These are phyloP conservation scores for Wiebesia pumilae DNA, from an alignment of 1,140 invertebrate genomes.

Conservation along the genomic window DNA sequence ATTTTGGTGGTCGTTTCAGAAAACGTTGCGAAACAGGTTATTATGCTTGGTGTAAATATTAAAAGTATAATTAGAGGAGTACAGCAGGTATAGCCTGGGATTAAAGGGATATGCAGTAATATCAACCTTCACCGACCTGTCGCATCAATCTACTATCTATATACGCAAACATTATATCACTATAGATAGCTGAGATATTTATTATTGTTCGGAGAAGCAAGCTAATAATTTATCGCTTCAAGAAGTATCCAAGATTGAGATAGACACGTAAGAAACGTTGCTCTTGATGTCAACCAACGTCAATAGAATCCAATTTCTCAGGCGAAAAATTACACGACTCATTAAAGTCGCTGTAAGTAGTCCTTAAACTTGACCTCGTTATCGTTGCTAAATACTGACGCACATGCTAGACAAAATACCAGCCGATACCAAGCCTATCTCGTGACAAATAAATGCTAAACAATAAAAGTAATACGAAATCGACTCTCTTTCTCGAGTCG, in stretches of 20 bases:
- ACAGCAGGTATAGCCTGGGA: neutral
- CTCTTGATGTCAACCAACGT: neutral
- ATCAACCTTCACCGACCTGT: neutral
- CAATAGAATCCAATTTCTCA: neutral
- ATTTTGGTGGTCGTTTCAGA: neutral
- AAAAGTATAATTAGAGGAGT: neutral
- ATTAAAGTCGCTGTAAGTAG: neutral
- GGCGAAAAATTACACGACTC: neutral
- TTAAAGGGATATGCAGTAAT: neutral
- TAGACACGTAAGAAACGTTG: neutral
- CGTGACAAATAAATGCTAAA: too few species aligned
- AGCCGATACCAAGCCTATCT: neutral
- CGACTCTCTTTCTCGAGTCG: neutral
- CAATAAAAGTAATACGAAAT: neutral
- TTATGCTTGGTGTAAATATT: neutral
- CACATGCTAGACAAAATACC: neutral
- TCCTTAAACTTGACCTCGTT: constrained; percentile 11
- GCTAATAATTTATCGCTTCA: neutral
- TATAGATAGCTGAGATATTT: neutral
- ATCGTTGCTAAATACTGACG: neutral
- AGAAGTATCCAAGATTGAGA: neutral
- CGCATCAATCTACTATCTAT: neutral
- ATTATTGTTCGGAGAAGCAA: neutral
- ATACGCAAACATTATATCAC: neutral
- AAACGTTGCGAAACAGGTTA: neutral